phyloP scores from a whole-genome alignment of 2,113 vertebrate species.

The Heterochromis multidens region DNA sequence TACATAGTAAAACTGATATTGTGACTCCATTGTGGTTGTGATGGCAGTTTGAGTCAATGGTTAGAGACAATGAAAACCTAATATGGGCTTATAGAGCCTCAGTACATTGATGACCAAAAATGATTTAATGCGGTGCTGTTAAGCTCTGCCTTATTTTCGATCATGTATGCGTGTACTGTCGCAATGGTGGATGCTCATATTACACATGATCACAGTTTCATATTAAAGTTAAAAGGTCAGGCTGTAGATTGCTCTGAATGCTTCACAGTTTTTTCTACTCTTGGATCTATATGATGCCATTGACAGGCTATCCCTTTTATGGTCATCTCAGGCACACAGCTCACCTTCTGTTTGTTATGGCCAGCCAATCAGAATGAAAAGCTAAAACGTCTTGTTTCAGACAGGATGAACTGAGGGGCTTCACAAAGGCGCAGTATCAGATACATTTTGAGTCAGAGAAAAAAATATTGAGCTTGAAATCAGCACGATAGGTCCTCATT shows the following conservation, averaged over 20 bases:
- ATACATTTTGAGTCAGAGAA: background rate
- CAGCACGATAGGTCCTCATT: background rate
- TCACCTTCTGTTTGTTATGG: too few species aligned
- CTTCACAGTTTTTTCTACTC: background rate
- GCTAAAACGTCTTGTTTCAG: background rate
- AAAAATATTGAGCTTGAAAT: background rate
- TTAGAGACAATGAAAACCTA: too few species aligned
- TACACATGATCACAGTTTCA: background rate
- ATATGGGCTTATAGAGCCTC: too few species aligned
- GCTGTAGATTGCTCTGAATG: too few species aligned
- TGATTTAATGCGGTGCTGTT: too few species aligned
- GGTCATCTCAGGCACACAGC: background rate
- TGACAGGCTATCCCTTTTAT: background rate
- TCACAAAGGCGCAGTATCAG: background rate
- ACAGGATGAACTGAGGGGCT: background rate
- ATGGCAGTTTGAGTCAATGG: too few species aligned
- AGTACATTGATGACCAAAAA: too few species aligned
- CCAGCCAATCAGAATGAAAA: background rate
- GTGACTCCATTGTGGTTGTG: too few species aligned
- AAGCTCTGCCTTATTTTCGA: background rate
- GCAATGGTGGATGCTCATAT: background rate
- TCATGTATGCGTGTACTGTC: background rate
- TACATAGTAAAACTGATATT: background rate
- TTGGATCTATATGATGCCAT: background rate
- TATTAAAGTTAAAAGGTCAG: too few species aligned